Evolutionary conservation across 2,888 invertebrate species (phyloP).

Genomic region (Galerucella calmariensis): DNA sequence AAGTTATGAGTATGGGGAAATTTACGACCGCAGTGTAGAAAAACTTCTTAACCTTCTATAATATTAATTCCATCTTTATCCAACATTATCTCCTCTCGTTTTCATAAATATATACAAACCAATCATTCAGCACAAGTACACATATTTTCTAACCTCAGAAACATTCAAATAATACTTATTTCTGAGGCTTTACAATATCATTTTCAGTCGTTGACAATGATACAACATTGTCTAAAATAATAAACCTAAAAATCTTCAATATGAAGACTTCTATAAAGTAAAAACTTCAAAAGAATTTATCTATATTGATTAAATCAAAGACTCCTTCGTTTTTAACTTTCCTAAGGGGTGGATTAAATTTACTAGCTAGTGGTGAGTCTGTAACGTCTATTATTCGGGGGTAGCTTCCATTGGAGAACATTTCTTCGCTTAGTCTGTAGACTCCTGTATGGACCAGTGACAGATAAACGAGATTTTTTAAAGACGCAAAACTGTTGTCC

Average conservation of each 20-base stretch:
- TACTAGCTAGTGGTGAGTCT: constrained; percentile 58
- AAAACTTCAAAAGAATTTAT: constrained; percentile 42
- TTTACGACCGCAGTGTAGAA: no score
- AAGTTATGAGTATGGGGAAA: no score
- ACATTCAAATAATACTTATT: constrained; percentile 37
- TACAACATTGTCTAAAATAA: constrained; percentile 28
- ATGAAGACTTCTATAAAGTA: constrained; percentile 22
- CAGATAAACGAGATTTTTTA: constrained; percentile 58
- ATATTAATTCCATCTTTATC: no score
- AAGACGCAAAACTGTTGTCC: constrained; percentile 57
- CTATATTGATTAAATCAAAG: constrained; percentile 53
- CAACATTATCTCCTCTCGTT: no score
- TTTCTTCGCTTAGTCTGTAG: constrained; percentile 56
- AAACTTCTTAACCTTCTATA: no score
- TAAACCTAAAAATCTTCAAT: constrained; percentile 26
- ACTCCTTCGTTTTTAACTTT: constrained; percentile 58
- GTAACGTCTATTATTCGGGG: constrained; percentile 60
- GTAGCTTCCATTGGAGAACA: constrained; percentile 56
- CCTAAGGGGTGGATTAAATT: constrained; percentile 60
- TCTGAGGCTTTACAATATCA: constrained; percentile 36
- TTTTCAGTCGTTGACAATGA: constrained; percentile 43
- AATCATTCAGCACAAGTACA: no score
- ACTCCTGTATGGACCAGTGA: constrained; percentile 61
- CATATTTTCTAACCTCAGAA: constrained; percentile 22
- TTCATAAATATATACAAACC: no score